These are phyloP conservation scores for Aphidius gifuensis DNA, from an alignment of 1,140 invertebrate genomes.

Conservation along the genomic window DNA sequence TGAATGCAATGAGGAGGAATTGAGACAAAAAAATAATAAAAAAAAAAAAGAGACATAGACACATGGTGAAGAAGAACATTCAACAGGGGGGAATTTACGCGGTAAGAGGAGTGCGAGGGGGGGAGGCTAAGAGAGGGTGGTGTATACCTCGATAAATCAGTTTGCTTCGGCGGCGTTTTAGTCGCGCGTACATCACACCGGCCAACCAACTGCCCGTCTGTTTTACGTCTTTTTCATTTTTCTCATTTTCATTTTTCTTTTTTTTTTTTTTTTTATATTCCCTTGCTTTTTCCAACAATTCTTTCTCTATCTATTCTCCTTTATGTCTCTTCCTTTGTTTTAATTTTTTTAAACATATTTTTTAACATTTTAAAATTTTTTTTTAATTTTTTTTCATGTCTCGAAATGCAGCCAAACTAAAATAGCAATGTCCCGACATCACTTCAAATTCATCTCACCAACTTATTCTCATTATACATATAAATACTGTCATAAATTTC, in stretches of 20 bases:
- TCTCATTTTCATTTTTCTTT: slow-evolving; percentile 16
- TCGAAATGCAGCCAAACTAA: slow-evolving; percentile 37
- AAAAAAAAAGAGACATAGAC: too few relatives aligned
- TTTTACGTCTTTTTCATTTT: slow-evolving; percentile 33
- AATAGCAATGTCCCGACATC: slow-evolving; percentile 28
- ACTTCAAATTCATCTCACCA: too few relatives aligned
- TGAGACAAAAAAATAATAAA: too few relatives aligned
- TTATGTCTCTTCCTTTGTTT: not conserved
- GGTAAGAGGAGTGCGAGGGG: not conserved
- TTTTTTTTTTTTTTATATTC: not conserved
- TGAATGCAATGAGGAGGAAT: too few relatives aligned
- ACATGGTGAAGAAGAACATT: too few relatives aligned
- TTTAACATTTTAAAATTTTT: not conserved
- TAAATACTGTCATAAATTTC: too few relatives aligned
- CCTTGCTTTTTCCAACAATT: not conserved
- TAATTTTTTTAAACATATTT: not conserved
- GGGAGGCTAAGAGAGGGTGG: slow-evolving; percentile 12
- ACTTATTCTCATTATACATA: too few relatives aligned
- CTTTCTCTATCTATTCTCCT: not conserved
- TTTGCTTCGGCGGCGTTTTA: slow-evolving; percentile 20
- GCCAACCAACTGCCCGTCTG: slow-evolving; percentile 16
- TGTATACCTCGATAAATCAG: slow-evolving; percentile 37
- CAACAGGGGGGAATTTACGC: slow-evolving; percentile 17
- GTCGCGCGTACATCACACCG: slow-evolving; percentile 30
- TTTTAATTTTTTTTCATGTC: slow-evolving; percentile 17